Evolutionary conservation across 2,888 invertebrate genomes (phyloP), one percentile per base, ranked within the genome.

Genomic region (Lymantria dispar): DNA sequence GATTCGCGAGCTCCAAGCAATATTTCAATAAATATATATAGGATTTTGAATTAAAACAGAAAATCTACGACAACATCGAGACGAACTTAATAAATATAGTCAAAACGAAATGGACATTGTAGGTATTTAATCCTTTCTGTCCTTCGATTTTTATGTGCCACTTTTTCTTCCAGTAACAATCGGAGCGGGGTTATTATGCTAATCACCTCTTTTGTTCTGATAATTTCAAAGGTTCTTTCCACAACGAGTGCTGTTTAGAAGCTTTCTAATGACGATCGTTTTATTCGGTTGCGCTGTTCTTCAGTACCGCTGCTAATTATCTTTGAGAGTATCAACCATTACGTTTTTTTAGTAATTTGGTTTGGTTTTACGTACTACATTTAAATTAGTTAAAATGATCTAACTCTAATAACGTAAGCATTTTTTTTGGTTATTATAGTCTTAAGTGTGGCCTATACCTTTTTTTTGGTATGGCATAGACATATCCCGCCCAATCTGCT

Each of bases 181-280:
- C 45, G 38, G 43, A 45, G n/a, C 47, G 15, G 45, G 43, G 51
- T 56, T 49, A 62, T 68, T 58, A 67, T 49, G 45, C 43, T 68
- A 68, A 64, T 68, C 47, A 51, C 55, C 46, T 53, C 54, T 48
- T 62, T 67, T 67, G 58, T 68, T 53, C 54, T 50, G 48, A 48
- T 64, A 62, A 64, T 57, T 58, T 58, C 53, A 57, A 64, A 54
- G 56, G 58, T 43, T 15, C 52, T 55, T 55, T 36, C 45, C 14
- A 38, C 12, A 43, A 60, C 58, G 60, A 36, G 44, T 39, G 45
- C 43, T 43, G 38, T 58, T 58, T 29, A 50, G 52, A 43, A 40
- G 45, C 41, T 48, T 50, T 45, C 43, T 61, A 65, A 65, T 56
- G 51, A 49, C 47, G 49, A 57, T 52, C 50, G 50, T 64, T 62